phyloP scores from a whole-genome alignment of 1,140 invertebrate species.

The Samia ricini region DNA sequence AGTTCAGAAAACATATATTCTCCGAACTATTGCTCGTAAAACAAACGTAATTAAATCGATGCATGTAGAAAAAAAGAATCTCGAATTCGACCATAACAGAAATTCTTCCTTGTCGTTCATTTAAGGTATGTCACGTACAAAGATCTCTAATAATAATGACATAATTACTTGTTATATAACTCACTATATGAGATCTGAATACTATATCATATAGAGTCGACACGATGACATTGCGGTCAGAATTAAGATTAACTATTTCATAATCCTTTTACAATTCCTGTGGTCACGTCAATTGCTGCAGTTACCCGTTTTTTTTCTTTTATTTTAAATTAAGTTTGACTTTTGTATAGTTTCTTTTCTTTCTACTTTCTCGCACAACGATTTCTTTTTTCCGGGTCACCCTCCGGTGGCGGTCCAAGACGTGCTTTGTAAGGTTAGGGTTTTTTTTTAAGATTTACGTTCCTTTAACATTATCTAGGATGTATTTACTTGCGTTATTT shows the following conservation, averaged over 20 bases:
- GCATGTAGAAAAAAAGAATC: neutral
- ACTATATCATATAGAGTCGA: slow-evolving; percentile 21
- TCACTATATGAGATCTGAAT: slow-evolving; percentile 35
- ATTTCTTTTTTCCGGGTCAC: neutral
- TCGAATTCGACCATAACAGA: neutral
- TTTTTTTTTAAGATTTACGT: too few species aligned
- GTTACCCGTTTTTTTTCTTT: neutral
- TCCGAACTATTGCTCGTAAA: too few species aligned
- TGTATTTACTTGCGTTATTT: too few species aligned
- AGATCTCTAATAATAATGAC: slow-evolving; percentile 27
- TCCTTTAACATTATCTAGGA: too few species aligned
- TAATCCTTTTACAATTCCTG: neutral
- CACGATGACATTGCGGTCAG: neutral
- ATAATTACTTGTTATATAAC: slow-evolving; percentile 38
- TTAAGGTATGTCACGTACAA: slow-evolving; percentile 8
- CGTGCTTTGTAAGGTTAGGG: too few species aligned
- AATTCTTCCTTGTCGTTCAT: slow-evolving; percentile 10
- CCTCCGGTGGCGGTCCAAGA: too few species aligned
- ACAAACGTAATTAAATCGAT: neutral
- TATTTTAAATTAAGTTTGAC: too few species aligned
- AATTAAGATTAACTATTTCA: neutral
- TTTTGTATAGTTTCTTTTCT: neutral
- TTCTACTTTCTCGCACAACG: neutral
- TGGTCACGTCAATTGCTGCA: neutral
- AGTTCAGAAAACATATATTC: too few species aligned